phyloP scores from a whole-genome alignment of 1,140 invertebrate species.

The Neuroterus valhalla region DNA sequence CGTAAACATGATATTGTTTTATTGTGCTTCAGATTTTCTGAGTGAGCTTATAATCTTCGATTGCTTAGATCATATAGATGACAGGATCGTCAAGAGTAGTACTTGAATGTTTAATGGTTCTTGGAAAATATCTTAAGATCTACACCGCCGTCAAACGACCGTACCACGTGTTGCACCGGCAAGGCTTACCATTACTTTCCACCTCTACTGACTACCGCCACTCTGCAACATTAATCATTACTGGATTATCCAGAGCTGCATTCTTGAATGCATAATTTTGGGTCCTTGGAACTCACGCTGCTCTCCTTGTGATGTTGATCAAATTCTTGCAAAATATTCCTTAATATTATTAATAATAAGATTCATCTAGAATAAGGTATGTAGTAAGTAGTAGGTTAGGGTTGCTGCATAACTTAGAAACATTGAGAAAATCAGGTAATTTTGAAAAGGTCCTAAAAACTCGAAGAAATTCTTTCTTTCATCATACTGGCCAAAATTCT shows the following conservation, averaged over 20 bases:
- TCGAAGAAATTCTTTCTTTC: no score
- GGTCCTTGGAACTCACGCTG: not conserved
- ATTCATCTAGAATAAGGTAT: no score
- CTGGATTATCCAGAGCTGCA: not conserved
- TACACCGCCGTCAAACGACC: constrained; percentile 43
- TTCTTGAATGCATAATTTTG: constrained; percentile 23
- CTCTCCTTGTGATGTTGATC: not conserved
- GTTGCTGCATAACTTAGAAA: no score
- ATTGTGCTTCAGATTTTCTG: not conserved
- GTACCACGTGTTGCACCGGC: constrained; percentile 12
- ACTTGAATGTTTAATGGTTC: constrained; percentile 52
- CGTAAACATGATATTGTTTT: not conserved
- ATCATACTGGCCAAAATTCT: no score
- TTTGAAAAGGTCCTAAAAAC: no score
- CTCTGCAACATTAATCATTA: constrained; percentile 24
- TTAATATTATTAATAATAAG: no score
- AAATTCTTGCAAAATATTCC: not conserved
- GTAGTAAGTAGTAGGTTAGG: no score
- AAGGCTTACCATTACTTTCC: not conserved
- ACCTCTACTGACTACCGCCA: not conserved
- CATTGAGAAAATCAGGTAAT: no score
- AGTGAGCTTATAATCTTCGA: not conserved
- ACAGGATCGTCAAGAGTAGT: constrained; percentile 45
- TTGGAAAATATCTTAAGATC: constrained; percentile 28
- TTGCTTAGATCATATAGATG: not conserved